Percentiles rank a stretch among this genome's conserved stretches.
These are phyloP conservation scores for Zelostemma sp. DNA, from an alignment of 1,140 invertebrate species.

Conservation along the genomic window DNA sequence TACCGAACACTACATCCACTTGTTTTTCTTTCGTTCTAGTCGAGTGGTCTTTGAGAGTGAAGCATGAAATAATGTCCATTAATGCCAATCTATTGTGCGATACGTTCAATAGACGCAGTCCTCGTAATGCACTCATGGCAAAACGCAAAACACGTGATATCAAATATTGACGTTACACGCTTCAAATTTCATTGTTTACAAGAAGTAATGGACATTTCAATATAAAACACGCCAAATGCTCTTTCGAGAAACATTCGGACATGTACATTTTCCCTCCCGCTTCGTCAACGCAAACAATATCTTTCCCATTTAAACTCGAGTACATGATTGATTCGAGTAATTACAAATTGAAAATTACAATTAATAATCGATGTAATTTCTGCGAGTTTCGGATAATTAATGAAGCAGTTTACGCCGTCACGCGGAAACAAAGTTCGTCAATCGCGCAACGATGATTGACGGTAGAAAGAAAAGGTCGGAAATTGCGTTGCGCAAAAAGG, in stretches of 20 bases:
- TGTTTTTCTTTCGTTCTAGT: slow-evolving; percentile 36
- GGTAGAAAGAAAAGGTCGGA: neutral
- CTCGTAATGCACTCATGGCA: slow-evolving; percentile 46
- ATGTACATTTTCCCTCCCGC: neutral
- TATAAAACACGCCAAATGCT: neutral
- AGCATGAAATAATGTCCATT: slow-evolving; percentile 46
- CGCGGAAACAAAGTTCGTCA: neutral
- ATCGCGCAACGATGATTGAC: neutral
- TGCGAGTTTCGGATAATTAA: neutral
- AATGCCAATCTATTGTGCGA: slow-evolving; percentile 47
- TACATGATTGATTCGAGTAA: neutral
- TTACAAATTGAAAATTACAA: neutral
- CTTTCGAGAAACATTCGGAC: neutral
- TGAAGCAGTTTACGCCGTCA: neutral
- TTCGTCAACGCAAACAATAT: neutral
- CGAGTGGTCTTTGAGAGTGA: slow-evolving; percentile 29
- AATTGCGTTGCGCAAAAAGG: neutral
- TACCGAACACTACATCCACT: slow-evolving; percentile 20
- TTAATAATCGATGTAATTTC: neutral
- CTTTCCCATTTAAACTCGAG: too few relatives aligned
- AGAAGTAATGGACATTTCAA: neutral
- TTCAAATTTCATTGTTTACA: slow-evolving; percentile 41
- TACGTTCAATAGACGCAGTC: slow-evolving; percentile 45
- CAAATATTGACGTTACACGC: slow-evolving; percentile 42
- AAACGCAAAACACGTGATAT: slow-evolving; percentile 42